Evolutionary conservation across 2,113 vertebrate genomes (phyloP), one percentile per base, ranked within the genome.

Genomic region (Camelus bactrianus): DNA sequence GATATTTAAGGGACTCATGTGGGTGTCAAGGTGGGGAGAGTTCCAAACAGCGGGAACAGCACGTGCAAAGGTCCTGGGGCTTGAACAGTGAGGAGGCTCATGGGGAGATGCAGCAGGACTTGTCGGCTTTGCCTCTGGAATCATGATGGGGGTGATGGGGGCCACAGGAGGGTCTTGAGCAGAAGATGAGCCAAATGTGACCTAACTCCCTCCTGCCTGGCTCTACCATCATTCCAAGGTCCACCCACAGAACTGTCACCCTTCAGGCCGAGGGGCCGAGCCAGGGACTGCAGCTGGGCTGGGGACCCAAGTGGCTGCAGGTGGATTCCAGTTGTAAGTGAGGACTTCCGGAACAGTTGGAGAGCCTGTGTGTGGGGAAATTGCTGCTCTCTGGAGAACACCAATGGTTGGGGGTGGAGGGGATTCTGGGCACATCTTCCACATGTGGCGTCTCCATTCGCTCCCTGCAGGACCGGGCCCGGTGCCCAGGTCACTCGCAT

Each of bases 231-330:
- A 2, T 32, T 32, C 69, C 28, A 15, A n/a, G 19, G 75, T 54
- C 32, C 8, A 3, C 13, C 3, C 56, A 10, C 12, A 1, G 26
- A 11, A 0, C 16, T 6, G 16, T 42, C 35, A 1, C 52, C 35
- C 38, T 52, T 42, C 1, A 24, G 72, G 50, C 2, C 4, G 5
- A 14, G 46, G 69, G 56, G 50, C 42, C 2, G 15, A n/a, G 22
- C 20, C 15, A 30, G 56, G 11, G 24, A 32, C 35, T 30, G 76
- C 94, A 80, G 93, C 93, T 91, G 62, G 50, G 62, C 60, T 3
- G 0, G 22, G 16, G 32, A 58, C 8, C 64, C 15, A 38, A 96
- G 96, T 58, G 85, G 85, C 85, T 86, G 96, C 97, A 96, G 91
- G 95, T 95, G 94, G 76, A 56, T 88, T 48, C 32, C 12, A 0